Base-by-base conservation (phyloP, 2,888 invertebrate genomes). In the Empis livida region DNA sequence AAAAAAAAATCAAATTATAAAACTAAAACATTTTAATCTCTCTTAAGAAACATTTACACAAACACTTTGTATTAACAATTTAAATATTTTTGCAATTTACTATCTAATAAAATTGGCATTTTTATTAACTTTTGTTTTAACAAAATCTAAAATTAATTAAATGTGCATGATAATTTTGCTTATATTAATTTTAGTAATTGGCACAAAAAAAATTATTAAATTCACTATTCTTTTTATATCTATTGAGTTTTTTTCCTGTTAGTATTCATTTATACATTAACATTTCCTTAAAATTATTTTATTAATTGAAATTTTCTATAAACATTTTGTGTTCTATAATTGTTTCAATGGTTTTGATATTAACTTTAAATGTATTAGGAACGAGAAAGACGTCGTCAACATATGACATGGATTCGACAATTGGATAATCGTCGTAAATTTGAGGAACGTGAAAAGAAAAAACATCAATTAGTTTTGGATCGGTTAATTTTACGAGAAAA, bases 301-400 rank as follows among this genome's bases (percentile, higher is more conserved):
- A 20, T 20, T 20, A 20, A 20, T 20, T 20, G n/a, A n/a, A n/a
- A 20, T 20, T 20, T 20, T 5, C n/a, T n/a, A n/a, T n/a, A n/a
- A n/a, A n/a, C n/a, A 20, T 20, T 20, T 20, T 20, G 20, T 5
- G 3, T 5, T 20, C 5, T 20, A 20, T 20, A 20, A 5, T 20
- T 20, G 20, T 5, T 5, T 5, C 4, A 20, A 20, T 20, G 20
- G 5, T 20, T 20, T 20, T 20, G 5, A 20, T 20, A 35, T 9
- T n/a, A 35, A 35, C 3, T n/a, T n/a, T 13, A 5, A n/a, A n/a
- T 35, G 13, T n/a, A 35, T 42, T 44, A 90, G 89, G 92, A 93
- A 64, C 75, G 90, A 37, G 93, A 94, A 67, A 74, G 93, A 56
- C 75, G 91, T 59, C 78, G 90, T 17, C 94, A 95, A 61, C 95